Evolutionary conservation across 2,797 vertebrate genomes (phyloP).

Genomic region (Gambusia yucatana): DNA sequence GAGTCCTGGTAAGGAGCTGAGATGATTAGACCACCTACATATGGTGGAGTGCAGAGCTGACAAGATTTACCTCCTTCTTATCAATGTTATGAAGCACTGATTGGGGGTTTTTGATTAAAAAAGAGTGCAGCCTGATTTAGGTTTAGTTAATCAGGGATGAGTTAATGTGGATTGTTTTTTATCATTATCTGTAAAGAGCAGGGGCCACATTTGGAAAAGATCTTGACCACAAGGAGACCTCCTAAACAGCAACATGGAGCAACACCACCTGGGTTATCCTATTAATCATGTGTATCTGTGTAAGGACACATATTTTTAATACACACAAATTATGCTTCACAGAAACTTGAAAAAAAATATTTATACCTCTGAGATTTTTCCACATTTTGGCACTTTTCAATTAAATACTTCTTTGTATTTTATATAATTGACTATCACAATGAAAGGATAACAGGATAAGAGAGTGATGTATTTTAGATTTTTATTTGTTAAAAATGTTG

Average conservation of each 20-base stretch:
- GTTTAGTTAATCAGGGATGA: conserved; percentile 56
- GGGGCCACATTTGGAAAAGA: conserved; percentile 13
- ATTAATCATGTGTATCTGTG: neutral
- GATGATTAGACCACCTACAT: conserved; percentile 78
- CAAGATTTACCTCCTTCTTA: conserved; percentile 61
- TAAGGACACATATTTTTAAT: neutral
- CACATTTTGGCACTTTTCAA: neutral
- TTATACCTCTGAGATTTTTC: neutral
- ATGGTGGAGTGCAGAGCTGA: conserved; percentile 49
- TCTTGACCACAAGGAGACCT: conserved; percentile 3
- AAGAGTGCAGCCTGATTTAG: conserved; percentile 55
- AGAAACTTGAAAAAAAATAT: neutral
- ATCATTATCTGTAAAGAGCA: conserved; percentile 33
- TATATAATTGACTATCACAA: neutral
- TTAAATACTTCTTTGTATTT: neutral
- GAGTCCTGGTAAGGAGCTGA: conserved; percentile 59
- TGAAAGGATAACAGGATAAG: neutral
- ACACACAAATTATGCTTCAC: neutral
- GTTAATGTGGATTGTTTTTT: conserved; percentile 37
- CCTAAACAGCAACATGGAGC: neutral
- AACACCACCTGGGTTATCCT: neutral
- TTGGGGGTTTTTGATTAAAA: conserved; percentile 58
- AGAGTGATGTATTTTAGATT: neutral
- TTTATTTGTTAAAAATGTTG: neutral
- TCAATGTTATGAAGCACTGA: conserved; percentile 60